Evolutionary conservation across 2,888 invertebrate genomes (phyloP), one percentile per base, ranked within the genome.

Genomic region (Siphlonurus alternatus): DNA sequence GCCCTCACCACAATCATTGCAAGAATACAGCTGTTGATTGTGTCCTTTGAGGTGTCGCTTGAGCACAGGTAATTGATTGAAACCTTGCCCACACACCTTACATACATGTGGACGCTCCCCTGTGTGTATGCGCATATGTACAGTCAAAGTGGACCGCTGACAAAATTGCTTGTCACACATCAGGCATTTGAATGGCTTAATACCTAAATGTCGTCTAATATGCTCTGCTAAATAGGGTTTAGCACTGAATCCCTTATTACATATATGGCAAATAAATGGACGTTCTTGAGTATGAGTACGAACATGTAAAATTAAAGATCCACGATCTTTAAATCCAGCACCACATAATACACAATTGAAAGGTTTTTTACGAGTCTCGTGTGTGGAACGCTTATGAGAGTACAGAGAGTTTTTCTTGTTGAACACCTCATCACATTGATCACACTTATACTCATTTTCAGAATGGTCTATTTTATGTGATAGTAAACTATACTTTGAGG

Each of bases 281-380:
- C 81, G 72, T 72, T 81, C 81, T 1, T 81, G 81, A 0, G 82
- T 82, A 69, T 83, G 83, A 2, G 81, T 80, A 64, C 82, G 74
- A 64, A 78, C 73, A 69, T 83, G 83, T 68, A 82, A 82, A 53
- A 80, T 74, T 7, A 83, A 38, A 10, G 38, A 5, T 38, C 5
- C 5, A 38, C 15, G 5, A 38, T 15, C 38, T 10, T 15, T 38
- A 38, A 38, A 38, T 38, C 7, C 38, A 38, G 38, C 38, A 38
- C 38, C 38, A 38, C 38, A 38, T 10, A 38, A 38, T 38, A 10
- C 7, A 38, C 38, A 38, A 38, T 10, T 38, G 15, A 15, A 38
- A 10, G 38, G 5, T 38, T 38, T 38, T 38, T 38, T 38, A 38
- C 38, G 38, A 10, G 38, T 5, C 15, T 38, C 38, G 15, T 38